Base-by-base conservation (phyloP, 2,797 vertebrate species). In the Hemibagrus guttatus region DNA sequence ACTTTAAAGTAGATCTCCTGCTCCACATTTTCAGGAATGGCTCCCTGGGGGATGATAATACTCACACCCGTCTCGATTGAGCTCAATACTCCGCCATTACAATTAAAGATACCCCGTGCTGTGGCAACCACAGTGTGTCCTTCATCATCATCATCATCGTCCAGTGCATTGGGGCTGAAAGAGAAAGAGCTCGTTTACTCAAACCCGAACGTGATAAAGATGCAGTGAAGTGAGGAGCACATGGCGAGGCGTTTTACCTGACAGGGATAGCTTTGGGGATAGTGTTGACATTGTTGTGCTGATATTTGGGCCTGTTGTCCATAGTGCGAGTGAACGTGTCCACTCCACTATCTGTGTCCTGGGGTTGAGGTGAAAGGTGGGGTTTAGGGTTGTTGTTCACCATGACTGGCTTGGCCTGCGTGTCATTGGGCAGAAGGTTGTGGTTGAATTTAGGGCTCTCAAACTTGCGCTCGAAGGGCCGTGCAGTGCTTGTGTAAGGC, bases 1-100 rank as follows among this genome's bases (percentile, higher is more conserved):
- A 99, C 98, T 94, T 99, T 99, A 94, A 99, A 99, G 95, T 99
- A 99, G 91, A 99, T 99, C 93, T 99, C 98, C 94, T 99, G 98
- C 91, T 99, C 98, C 86, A 99, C 95, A 56, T 96, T 97, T 87
- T 99, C 98, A 0, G 98, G 97, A 91, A 99, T 98, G 92, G 98
- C 98, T 69, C 98, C 98, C 94, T 99, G 97, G 2, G 98, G 98
- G 93, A 99, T 99, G 92, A 99, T 99, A 92, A 99, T 99, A 93
- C 97, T 99, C 90, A 99, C 98, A 9, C 98, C 98, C 0, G 98
- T 99, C 94, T 99, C 98, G 64, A 99, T 98, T 89, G 98, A 99
- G 94, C 98, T 99, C 92, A 99, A 90, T 26, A 99, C 98, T 1
- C 98, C 98, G 54, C 98, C 98, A 26, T 99, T 99, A 93, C 97